Conservation (phyloP, 1,140 invertebrate genomes). For the Drosophila pseudoobscura region DNA sequence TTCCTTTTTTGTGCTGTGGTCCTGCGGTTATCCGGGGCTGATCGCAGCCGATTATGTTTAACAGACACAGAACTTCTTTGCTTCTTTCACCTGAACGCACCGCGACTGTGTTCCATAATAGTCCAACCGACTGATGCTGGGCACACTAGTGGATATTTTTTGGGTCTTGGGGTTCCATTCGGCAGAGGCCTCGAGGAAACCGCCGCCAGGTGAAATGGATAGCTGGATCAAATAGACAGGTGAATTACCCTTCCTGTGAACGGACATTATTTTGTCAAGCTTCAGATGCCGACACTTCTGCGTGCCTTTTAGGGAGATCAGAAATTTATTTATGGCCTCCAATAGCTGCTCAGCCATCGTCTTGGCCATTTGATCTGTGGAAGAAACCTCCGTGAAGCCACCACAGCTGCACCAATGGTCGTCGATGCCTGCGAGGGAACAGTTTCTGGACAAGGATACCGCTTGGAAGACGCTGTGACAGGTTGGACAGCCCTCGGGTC, state of each 20-base stretch:
- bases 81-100: conserved; percentile 84
- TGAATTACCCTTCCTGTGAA: conserved; percentile 12
- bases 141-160: conserved; percentile 48
- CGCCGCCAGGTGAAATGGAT: conserved; percentile 65
- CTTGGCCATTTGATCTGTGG: conserved; percentile 55
- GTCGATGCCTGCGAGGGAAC: conserved; percentile 87
- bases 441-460: conserved; percentile 87
- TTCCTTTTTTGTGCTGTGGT: conserved; percentile 13
- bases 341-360: conserved; percentile 84
- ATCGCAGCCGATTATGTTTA: conserved; percentile 15
- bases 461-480: conserved; percentile 88
- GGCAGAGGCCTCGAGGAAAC: conserved; percentile 86
- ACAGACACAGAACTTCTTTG: conserved; percentile 85
- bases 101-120: conserved; percentile 84
- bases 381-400: conserved; percentile 80
- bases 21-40: conserved; percentile 22
- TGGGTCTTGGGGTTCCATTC: conserved; percentile 69
- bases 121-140: conserved; percentile 86
- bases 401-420: conserved; percentile 92
- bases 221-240: conserved; percentile 27
- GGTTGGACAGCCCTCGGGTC: conserved; percentile 84
- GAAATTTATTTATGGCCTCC: conserved; percentile 80
- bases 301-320: conserved; percentile 38
- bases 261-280: conserved; percentile 23
- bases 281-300: conserved; percentile 27